These are phyloP conservation scores for Balaeniceps rex DNA, from an alignment of 2,113 vertebrate species.

Conservation along the genomic window DNA sequence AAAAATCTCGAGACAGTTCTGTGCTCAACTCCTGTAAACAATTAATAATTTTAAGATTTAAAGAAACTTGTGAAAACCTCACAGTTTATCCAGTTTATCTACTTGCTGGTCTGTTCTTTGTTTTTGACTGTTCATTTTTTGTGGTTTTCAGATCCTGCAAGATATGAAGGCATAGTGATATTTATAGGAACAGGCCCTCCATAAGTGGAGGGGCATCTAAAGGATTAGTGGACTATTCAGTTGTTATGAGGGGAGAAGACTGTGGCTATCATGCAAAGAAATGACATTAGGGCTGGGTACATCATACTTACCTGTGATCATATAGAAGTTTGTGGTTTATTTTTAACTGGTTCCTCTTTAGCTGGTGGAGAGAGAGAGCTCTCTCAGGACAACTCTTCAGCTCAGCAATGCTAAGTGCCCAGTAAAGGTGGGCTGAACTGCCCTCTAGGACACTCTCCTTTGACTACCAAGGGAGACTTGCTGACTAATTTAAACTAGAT, in stretches of 20 bases:
- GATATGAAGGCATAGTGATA: neutral
- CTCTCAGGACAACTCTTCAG: neutral
- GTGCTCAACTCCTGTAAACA: neutral
- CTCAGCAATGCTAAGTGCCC: neutral
- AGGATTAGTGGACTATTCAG: neutral
- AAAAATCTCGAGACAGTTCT: neutral
- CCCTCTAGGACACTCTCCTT: neutral
- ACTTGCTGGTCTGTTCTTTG: neutral
- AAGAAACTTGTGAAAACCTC: neutral
- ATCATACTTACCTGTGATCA: neutral
- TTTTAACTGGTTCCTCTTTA: neutral
- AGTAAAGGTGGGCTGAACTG: neutral
- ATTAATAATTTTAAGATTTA: neutral
- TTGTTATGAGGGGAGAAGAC: neutral
- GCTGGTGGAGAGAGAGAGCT: neutral
- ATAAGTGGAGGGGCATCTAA: neutral
- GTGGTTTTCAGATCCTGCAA: neutral
- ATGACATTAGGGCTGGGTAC: neutral
- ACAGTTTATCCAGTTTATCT: neutral
- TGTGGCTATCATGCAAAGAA: neutral
- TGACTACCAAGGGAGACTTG: neutral
- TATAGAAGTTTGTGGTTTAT: neutral
- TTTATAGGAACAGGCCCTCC: neutral
- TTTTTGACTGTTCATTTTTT: neutral
- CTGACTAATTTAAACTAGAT: neutral